phyloP scores from a whole-genome alignment of 2,797 vertebrate species.

The Miopithecus talapoin region DNA sequence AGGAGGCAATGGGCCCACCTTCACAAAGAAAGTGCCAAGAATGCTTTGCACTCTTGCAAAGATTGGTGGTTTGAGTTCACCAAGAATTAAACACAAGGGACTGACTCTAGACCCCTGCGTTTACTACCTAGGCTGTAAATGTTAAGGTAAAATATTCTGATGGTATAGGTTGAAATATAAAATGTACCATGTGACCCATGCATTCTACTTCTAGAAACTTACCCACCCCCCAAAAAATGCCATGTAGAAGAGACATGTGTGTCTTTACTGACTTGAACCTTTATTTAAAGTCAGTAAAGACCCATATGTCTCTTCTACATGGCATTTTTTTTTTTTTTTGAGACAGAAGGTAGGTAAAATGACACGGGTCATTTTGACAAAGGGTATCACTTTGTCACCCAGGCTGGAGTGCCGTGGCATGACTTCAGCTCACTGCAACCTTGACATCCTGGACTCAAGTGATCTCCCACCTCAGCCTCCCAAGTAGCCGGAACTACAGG shows the following conservation, averaged over 20 bases:
- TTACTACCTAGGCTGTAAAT: neutral
- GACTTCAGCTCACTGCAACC: neutral
- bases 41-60: neutral
- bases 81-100: neutral
- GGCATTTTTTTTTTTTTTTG: neutral
- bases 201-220: neutral
- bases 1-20: neutral
- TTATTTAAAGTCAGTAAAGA: no score
- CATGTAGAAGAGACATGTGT: neutral
- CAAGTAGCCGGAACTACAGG: neutral
- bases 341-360: neutral
- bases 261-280: neutral
- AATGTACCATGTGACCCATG: neutral
- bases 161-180: fast-evolving
- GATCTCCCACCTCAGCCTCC: neutral
- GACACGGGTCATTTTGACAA: neutral
- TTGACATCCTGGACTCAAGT: neutral
- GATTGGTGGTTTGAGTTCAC: neutral
- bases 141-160: neutral
- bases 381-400: neutral
- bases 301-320: fast-evolving
- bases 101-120: neutral
- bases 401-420: neutral
- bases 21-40: neutral
- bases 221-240: neutral